Evolutionary conservation across 2,888 invertebrate genomes (phyloP).

Genomic region (Arge pagana): DNA sequence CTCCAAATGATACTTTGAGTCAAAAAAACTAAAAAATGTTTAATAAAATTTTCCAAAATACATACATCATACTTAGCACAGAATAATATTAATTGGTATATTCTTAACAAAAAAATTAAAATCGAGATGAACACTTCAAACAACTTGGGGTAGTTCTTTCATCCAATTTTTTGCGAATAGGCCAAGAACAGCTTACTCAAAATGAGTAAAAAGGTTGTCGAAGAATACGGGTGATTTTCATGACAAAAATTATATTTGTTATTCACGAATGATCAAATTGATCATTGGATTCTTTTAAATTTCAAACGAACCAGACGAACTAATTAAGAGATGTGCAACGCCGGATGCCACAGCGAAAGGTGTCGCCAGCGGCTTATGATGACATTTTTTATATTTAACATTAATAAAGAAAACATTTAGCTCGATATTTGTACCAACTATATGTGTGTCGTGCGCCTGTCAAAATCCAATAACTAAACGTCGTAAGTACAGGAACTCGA

Average conservation of each 20-base stretch:
- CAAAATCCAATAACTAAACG: slow-evolving; percentile 39
- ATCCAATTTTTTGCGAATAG: too few relatives aligned
- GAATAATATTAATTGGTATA: too few relatives aligned
- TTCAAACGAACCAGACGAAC: background rate
- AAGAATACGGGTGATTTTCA: too few relatives aligned
- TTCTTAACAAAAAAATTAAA: too few relatives aligned
- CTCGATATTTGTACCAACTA: slow-evolving; percentile 46
- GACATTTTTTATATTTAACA: background rate
- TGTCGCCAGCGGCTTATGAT: background rate
- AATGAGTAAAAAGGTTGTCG: too few relatives aligned
- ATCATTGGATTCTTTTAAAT: background rate
- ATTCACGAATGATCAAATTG: background rate
- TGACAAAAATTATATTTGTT: slow-evolving; percentile 4
- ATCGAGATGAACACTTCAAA: too few relatives aligned
- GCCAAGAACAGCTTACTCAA: too few relatives aligned
- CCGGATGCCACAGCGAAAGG: background rate
- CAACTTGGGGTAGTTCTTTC: too few relatives aligned
- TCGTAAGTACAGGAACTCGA: slow-evolving; percentile 2
- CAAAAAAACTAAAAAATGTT: background rate
- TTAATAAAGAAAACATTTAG: slow-evolving; percentile 21
- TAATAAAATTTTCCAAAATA: too few relatives aligned
- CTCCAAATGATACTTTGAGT: background rate
- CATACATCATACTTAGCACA: too few relatives aligned
- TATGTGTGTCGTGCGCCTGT: slow-evolving; percentile 42
- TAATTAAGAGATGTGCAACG: background rate